phyloP scores from a whole-genome alignment of 1,140 invertebrate genomes.

The Anadara kagoshimensis region DNA sequence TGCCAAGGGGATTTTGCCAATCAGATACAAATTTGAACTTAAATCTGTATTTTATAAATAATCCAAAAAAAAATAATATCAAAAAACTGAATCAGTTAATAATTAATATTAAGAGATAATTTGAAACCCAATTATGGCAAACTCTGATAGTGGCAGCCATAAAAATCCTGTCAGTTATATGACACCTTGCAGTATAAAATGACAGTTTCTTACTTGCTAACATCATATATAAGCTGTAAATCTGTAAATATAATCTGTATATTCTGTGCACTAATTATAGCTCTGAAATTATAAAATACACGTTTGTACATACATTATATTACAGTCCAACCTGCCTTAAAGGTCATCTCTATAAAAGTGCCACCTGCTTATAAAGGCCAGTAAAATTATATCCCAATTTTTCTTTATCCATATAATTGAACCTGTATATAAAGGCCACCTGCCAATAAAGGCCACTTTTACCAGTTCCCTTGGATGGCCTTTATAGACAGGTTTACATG shows the following conservation, averaged over 20 bases:
- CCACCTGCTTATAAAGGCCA: too few species aligned
- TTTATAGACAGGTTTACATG: too few species aligned
- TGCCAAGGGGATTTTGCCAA: not conserved
- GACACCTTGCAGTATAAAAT: too few species aligned
- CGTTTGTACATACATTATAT: too few species aligned
- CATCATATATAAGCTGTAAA: constrained; percentile 56
- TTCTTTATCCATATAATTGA: too few species aligned
- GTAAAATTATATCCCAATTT: too few species aligned
- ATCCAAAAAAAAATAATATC: not conserved
- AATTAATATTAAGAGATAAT: not conserved
- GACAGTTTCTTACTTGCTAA: constrained; percentile 54
- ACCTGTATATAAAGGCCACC: too few species aligned
- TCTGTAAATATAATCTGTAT: constrained; percentile 66
- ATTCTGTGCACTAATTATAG: constrained; percentile 60
- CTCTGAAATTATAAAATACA: constrained; percentile 53
- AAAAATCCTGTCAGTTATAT: too few species aligned
- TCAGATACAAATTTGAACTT: not conserved
- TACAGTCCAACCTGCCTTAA: too few species aligned
- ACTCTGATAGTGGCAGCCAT: not conserved
- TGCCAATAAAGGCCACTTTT: too few species aligned
- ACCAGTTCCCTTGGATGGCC: too few species aligned
- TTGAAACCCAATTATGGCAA: not conserved
- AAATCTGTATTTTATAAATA: not conserved
- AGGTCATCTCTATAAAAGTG: too few species aligned
- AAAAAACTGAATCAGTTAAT: not conserved